A percentile compares a stretch with the other conserved stretches of the same genome.
Conservation (phyloP, 2,888 invertebrate genomes). For the Xiphydria camelus region DNA sequence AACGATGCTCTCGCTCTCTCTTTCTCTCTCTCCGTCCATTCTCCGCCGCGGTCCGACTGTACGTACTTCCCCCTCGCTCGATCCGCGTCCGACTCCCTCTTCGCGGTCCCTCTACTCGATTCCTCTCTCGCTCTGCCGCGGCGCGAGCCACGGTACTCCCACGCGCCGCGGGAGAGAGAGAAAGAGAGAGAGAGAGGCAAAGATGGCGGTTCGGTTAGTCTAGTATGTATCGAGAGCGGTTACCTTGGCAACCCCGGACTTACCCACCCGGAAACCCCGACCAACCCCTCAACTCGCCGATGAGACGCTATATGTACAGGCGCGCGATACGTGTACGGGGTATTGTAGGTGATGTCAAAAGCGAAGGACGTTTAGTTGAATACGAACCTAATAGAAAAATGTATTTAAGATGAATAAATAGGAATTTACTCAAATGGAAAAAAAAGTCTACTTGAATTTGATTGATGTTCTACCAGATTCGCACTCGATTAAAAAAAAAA, state of each 20-base stretch:
- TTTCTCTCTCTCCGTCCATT: conserved; percentile 16
- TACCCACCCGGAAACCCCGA: conserved; percentile 47
- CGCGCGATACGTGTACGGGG: too few species aligned
- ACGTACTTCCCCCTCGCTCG: conserved; percentile 5
- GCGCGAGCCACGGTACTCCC: conserved; percentile 21
- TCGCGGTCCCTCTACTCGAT: conserved; percentile 9
- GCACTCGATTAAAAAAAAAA: too few species aligned
- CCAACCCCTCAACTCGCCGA: too few species aligned
- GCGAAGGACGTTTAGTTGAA: too few species aligned
- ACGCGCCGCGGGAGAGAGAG: conserved; percentile 28
- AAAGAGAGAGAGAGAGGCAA: conserved; percentile 41
- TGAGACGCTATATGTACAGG: too few species aligned
- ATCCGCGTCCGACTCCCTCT: conserved; percentile 1
- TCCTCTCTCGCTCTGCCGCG: conserved; percentile 12
- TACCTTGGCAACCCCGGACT: conserved; percentile 57
- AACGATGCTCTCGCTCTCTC: conserved; percentile 21
- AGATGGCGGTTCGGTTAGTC: conserved; percentile 46
- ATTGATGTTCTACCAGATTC: too few species aligned
- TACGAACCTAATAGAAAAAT: too few species aligned
- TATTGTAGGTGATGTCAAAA: too few species aligned
- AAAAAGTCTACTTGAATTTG: too few species aligned
- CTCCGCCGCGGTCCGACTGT: conserved; percentile 11
- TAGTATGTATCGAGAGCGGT: conserved; percentile 56
- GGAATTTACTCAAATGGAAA: too few species aligned
- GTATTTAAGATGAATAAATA: too few species aligned